A percentile compares a stretch with the other conserved stretches of the same genome.
Evolutionary conservation across 2,113 vertebrate species (phyloP).

Genomic region (Oceanodroma tethys): DNA sequence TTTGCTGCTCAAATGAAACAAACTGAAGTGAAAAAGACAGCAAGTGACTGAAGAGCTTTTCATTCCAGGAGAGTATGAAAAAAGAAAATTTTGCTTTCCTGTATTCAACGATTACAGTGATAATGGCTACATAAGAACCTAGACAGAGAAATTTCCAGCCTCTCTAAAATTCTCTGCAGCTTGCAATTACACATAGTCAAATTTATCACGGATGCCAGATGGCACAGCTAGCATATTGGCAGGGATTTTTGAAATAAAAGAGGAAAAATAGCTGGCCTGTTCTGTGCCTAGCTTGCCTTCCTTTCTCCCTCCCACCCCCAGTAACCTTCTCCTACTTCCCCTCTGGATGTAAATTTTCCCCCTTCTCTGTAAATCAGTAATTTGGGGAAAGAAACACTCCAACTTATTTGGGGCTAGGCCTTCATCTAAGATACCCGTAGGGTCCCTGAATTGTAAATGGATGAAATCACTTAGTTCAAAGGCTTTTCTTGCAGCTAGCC

Average conservation of each 20-base stretch:
- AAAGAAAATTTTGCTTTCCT: conserved; percentile 28
- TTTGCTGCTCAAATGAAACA: neutral
- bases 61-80: neutral
- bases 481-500: neutral
- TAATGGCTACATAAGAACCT: conserved; percentile 41
- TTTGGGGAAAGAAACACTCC: neutral
- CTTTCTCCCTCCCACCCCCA: conserved; percentile 23
- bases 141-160: conserved; percentile 55
- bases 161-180: conserved; percentile 60
- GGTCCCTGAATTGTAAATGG: neutral
- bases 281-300: conserved; percentile 2
- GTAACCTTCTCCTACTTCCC: conserved; percentile 16
- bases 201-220: conserved; percentile 62
- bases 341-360: neutral
- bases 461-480: neutral
- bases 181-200: conserved; percentile 54
- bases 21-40: neutral
- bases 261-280: conserved; percentile 45
- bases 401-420: neutral
- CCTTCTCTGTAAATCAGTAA: neutral
- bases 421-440: neutral
- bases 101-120: conserved; percentile 28
- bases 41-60: neutral
- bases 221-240: conserved; percentile 53
- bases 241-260: conserved; percentile 44